Conservation (phyloP, 2,113 vertebrate species). For the Barnardius zonarius region DNA sequence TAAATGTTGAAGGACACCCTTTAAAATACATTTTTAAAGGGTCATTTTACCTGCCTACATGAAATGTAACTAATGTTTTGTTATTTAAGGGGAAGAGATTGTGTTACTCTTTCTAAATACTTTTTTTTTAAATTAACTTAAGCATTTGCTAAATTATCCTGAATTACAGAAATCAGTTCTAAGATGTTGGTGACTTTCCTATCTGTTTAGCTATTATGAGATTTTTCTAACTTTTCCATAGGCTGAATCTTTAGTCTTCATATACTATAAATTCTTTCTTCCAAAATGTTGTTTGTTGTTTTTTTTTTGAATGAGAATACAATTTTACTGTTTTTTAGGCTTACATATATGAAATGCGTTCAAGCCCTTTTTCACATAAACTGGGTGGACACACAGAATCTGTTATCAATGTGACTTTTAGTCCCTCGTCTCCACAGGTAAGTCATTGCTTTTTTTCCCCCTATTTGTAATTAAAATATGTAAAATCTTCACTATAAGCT, state of each 20-base stretch:
- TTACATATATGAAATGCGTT: conserved; percentile 82
- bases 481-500: neutral
- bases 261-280: neutral
- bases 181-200: neutral
- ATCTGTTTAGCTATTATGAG: neutral
- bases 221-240: neutral
- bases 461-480: neutral
- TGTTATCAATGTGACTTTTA: conserved; percentile 80
- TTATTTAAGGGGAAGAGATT: neutral
- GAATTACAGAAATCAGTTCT: neutral
- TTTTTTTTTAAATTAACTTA: neutral
- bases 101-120: neutral
- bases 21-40: neutral
- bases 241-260: neutral
- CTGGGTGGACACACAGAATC: conserved; percentile 80
- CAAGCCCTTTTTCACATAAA: conserved; percentile 79
- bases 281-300: neutral
- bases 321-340: conserved; percentile 73
- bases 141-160: neutral
- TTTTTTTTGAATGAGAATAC: neutral
- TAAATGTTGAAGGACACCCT: neutral
- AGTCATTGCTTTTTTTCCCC: neutral
- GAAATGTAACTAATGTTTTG: neutral
- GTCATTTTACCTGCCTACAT: neutral
- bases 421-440: conserved; percentile 82